A percentile compares a stretch with the other conserved stretches of the same genome.
Conservation (phyloP, 2,888 invertebrate genomes). For the Ormyrus thymus region DNA sequence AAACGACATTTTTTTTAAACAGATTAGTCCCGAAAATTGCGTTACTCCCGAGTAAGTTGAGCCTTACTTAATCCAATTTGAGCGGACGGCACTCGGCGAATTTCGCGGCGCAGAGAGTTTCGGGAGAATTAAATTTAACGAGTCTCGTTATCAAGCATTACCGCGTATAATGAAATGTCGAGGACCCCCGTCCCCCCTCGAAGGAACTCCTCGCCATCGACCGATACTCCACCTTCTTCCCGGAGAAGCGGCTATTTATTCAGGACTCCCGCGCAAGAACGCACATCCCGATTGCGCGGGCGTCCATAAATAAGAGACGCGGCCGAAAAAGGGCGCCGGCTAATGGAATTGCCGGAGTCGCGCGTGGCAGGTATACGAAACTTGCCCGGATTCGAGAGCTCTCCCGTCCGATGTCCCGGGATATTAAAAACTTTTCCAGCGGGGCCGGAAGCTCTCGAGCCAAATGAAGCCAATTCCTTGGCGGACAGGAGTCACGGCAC, state of each 20-base stretch:
- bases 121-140: conserved; percentile 35
- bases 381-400: neutral
- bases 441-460: neutral
- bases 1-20: neutral
- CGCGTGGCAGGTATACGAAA: conserved; percentile 11
- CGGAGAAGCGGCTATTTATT: too few species aligned
- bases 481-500: neutral
- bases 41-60: conserved; percentile 24
- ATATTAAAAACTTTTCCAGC: conserved; percentile 45
- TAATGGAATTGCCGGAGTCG: conserved; percentile 41
- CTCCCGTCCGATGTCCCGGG: neutral
- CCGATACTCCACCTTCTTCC: too few species aligned
- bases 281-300: too few species aligned
- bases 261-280: too few species aligned
- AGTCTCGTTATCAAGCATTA: conserved; percentile 29
- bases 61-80: conserved; percentile 45
- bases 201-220: neutral
- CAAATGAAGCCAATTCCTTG: conserved; percentile 33
- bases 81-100: conserved; percentile 17
- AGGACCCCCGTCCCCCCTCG: neutral
- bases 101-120: neutral
- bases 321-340: neutral
- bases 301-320: neutral
- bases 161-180: conserved; percentile 14
- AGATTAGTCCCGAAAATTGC: conserved; percentile 12